Base-by-base conservation (phyloP, 1,140 invertebrate genomes). In the Anoplolepis gracilipes region DNA sequence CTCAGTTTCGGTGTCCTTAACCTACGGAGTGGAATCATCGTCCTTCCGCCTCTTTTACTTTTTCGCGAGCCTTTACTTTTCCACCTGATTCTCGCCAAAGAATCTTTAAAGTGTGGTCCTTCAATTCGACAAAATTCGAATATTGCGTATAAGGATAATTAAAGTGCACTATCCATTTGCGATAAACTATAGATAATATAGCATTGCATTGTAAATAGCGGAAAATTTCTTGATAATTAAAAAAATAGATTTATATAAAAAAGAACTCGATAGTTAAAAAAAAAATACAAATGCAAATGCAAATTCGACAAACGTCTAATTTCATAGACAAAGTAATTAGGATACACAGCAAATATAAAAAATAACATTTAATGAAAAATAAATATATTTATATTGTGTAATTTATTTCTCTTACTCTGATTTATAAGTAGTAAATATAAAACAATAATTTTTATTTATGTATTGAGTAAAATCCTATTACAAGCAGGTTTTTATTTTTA, bases 1-100 rank as follows among this genome's bases (percentile, higher is more conserved):
- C 84, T 78, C 53, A 62, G 72, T 86, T 87, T 87, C 87, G 86
- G 64, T 88, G 89, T 90, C 90, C 90, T 91, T 87, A 88, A 90
- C 81, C 84, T 57, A 81, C 72, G 77, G 22, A 87, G 87, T 87
- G 87, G 84, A 91, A 90, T 90, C 67, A 84, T 61, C 67, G 53
- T 67, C 85, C 88, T 46, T 75, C 61, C 76, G 8, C 6, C 25
- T 46, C 30, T 67, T 59, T 36, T n/a, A 55, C 30, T 49, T 53
- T 33, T 16, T 53, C 11, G 4, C 8, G 10, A 7, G 36, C 30
- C 28, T 33, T 64, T 22, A 61, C 22, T 22, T 46, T 6, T 39
- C 11, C 62, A 59, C 11, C 57, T 62, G 61, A 76, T 84, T 86
- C 69, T 82, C 36, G 3, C 8, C 33, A n/a, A n/a, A n/a, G n/a